Evolutionary conservation across 2,113 vertebrate genomes (phyloP).

Genomic region (Aramus guarauna): DNA sequence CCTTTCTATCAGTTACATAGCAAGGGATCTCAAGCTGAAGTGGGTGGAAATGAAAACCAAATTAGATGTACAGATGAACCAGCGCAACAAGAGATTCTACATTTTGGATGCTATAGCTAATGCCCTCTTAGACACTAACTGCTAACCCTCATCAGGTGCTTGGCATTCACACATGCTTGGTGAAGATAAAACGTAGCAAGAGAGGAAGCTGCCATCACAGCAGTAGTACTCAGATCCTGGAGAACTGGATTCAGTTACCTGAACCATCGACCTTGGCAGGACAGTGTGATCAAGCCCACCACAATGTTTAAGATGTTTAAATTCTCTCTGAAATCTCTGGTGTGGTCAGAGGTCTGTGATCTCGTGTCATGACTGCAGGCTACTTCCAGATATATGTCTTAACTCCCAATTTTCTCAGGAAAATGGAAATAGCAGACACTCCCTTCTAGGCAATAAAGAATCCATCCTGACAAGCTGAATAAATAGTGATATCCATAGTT

Average conservation of each 20-base stretch:
- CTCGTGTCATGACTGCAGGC: neutral
- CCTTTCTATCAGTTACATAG: neutral
- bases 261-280: neutral
- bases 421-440: constrained; percentile 43
- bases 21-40: neutral
- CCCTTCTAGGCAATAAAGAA: constrained; percentile 33
- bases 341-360: neutral
- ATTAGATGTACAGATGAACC: neutral
- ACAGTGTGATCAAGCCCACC: neutral
- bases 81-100: neutral
- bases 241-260: neutral
- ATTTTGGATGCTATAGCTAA: neutral
- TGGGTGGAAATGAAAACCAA: neutral
- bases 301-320: neutral
- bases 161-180: neutral
- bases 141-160: neutral
- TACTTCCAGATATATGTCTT: constrained; percentile 9
- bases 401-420: constrained; percentile 22
- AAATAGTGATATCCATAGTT: constrained; percentile 45
- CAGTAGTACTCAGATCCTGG: neutral
- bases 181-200: neutral
- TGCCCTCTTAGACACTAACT: neutral
- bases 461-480: constrained; percentile 43
- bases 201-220: neutral
- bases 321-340: neutral